Evolutionary conservation across 2,113 vertebrate genomes (phyloP).

Genomic region (Telmatochromis sp.): DNA sequence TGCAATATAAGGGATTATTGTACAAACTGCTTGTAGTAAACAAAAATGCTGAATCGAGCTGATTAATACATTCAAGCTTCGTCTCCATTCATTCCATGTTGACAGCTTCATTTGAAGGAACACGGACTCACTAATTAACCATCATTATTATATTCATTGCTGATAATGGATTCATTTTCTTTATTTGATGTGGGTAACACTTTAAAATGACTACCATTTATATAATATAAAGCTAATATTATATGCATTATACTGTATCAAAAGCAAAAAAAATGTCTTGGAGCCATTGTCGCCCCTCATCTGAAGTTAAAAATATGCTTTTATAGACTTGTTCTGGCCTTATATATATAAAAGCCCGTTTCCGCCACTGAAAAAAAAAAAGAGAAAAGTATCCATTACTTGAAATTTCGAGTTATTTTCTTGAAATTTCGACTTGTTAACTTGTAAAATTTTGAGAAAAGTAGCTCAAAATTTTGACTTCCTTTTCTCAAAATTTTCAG

Average conservation of each 20-base stretch:
- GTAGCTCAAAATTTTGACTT: background rate
- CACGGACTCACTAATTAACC: background rate
- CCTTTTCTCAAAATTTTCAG: background rate
- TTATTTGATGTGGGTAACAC: background rate
- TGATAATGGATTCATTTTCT: background rate
- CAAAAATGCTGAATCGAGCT: background rate
- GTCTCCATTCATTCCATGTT: background rate
- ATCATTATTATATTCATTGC: background rate
- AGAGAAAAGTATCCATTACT: too few species aligned
- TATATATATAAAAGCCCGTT: accelerated
- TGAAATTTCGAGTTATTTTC: background rate
- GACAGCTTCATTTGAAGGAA: background rate
- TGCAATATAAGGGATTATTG: background rate
- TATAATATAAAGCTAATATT: background rate
- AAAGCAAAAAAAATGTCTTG: background rate
- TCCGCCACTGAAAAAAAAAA: accelerated
- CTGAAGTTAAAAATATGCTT: background rate
- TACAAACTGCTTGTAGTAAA: background rate
- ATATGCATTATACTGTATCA: background rate
- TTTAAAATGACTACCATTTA: background rate
- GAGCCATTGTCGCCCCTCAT: background rate
- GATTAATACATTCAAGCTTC: background rate
- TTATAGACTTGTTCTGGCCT: background rate
- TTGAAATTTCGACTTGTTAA: background rate
- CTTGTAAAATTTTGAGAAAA: background rate